phyloP scores from a whole-genome alignment of 2,888 invertebrate genomes.

The Habrosyne pyritoides region DNA sequence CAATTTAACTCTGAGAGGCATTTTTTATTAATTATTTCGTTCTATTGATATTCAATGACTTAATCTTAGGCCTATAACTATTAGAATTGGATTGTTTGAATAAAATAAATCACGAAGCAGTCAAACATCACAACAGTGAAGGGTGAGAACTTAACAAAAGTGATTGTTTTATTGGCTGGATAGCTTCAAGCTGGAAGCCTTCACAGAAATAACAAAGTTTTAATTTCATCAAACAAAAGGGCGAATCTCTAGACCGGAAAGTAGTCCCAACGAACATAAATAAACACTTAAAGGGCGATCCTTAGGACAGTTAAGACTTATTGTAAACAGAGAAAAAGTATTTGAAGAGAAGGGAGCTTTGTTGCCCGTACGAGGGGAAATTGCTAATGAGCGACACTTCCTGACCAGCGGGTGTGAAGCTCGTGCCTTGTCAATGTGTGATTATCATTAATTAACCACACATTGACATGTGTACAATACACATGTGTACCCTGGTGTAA shows the following conservation, averaged over 20 bases:
- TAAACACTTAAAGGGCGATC: background rate
- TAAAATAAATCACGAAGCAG: background rate
- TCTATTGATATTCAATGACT: too few species aligned
- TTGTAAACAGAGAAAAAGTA: background rate
- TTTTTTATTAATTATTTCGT: too few species aligned
- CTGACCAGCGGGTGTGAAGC: background rate
- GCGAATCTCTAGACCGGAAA: background rate
- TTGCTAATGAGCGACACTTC: constrained; percentile 4
- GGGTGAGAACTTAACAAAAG: background rate
- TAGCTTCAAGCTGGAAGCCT: too few species aligned
- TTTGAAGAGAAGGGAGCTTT: background rate
- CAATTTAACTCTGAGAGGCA: too few species aligned
- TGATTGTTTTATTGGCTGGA: background rate
- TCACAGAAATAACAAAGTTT: background rate
- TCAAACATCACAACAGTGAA: background rate
- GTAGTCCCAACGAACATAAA: background rate
- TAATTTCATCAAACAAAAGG: background rate
- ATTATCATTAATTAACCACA: background rate
- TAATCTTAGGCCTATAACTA: too few species aligned
- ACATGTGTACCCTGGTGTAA: background rate
- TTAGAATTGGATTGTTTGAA: background rate
- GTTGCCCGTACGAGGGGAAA: background rate
- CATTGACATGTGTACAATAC: background rate
- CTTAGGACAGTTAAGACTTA: background rate
- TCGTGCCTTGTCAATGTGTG: background rate